Base-by-base conservation (phyloP, 1,140 invertebrate genomes). In the Drosophila asahinai region DNA sequence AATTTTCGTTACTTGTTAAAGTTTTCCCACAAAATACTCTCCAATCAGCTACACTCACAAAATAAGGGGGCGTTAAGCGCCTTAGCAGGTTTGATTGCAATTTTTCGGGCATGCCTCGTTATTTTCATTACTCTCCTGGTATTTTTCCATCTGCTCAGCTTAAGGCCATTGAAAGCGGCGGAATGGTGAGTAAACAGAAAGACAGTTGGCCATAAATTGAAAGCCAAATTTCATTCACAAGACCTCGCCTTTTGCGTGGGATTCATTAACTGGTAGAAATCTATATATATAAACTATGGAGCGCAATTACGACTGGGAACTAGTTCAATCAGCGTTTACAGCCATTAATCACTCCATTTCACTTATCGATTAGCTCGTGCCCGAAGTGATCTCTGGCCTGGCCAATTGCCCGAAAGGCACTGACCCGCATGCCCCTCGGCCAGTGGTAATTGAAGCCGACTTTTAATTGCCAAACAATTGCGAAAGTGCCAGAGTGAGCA, bases 391-490 rank as follows among this genome's bases (percentile, higher is more conserved):
- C 59, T 64, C 5, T 57, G 36, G 36, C 54, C 36, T 42, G 63
- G 27, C 19, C 15, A 64, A 62, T 59, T 68, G 48, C 61, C 58
- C 19, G 5, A 57, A 40, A 57, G 67, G 61, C 54, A 15, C 40
- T 22, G 43, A 59, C 83, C 83, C 80, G 54, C 72, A 83, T 66
- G 51, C 54, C 54, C 55, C 60, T 65, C 2, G 12, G 60, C 12
- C 33, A 40, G 42, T 38, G 65, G 76, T 71, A 80, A 83, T 80
- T 74, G 45, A 62, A 74, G 57, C 70, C 61, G 22, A 33, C 60
- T 71, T 77, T 87, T 89, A 83, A 89, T 87, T 83, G 72, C 58
- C 61, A 65, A 67, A 54, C 80, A 87, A 86, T 80, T 80, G 86
- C 80, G 66, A 82, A 86, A 86, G 65, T 62, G 25, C 19, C 19